phyloP scores from a whole-genome alignment of 1,140 invertebrate genomes.

The Bilobella aurantiaca region DNA sequence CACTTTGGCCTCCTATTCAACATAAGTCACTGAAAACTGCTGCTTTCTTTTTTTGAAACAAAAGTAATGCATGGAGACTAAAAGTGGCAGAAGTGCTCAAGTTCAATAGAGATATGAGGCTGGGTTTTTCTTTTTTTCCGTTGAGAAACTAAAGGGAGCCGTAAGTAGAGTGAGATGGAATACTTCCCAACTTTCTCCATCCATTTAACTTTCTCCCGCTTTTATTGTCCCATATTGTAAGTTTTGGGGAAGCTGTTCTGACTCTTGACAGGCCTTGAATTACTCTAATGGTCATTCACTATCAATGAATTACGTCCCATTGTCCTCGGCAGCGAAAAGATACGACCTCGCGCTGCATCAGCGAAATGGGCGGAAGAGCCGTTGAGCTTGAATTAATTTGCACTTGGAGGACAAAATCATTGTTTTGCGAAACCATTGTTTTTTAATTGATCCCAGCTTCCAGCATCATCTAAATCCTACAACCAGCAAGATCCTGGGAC shows the following conservation, averaged over 20 bases:
- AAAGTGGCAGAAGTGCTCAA: neutral
- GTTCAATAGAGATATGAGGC: neutral
- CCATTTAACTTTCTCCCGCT: neutral
- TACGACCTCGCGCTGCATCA: neutral
- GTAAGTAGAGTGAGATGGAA: conserved; percentile 3
- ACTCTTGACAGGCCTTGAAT: conserved; percentile 1
- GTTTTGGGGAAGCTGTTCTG: neutral
- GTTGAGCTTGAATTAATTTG: neutral
- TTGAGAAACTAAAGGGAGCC: neutral
- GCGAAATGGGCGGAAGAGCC: neutral
- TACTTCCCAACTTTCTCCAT: conserved; percentile 7
- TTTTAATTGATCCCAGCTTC: neutral
- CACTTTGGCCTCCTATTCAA: neutral
- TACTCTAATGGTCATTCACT: conserved; percentile 4
- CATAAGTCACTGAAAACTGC: conserved; percentile 1
- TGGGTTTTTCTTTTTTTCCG: neutral
- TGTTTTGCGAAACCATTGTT: neutral
- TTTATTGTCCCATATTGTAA: conserved; percentile 5
- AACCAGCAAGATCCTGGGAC: too few relatives aligned
- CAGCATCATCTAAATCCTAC: too few relatives aligned
- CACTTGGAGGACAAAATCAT: neutral
- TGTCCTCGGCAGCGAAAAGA: neutral
- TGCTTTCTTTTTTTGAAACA: neutral
- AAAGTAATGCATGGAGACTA: neutral
- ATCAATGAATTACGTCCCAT: neutral